Evolutionary conservation across 2,888 invertebrate genomes (phyloP).

Genomic region (Aspidiotus rigidus): DNA sequence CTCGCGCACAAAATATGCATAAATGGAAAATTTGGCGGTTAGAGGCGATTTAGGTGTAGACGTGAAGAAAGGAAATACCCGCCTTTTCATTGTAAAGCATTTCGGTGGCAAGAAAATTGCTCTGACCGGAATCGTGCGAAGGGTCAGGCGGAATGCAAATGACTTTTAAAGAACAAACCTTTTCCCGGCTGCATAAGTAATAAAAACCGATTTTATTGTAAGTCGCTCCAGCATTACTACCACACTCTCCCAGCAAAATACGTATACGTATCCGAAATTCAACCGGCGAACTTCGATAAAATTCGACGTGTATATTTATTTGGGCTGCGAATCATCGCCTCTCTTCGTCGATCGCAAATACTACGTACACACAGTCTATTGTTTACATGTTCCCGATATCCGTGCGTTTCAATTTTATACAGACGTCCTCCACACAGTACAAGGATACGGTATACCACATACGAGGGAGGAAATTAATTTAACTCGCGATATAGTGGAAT

Average conservation of each 20-base stretch:
- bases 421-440: too few species aligned
- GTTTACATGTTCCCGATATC: too few species aligned
- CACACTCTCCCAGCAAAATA: background rate
- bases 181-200: constrained; percentile 30
- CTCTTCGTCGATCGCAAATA: too few species aligned
- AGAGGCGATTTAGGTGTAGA: constrained; percentile 32
- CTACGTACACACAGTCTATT: too few species aligned
- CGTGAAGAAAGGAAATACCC: constrained; percentile 31
- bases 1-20: constrained; percentile 28
- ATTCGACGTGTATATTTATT: constrained; percentile 31
- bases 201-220: constrained; percentile 33
- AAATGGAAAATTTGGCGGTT: constrained; percentile 30
- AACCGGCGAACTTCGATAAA: constrained; percentile 26
- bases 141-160: constrained; percentile 34
- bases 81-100: constrained; percentile 33
- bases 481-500: too few species aligned
- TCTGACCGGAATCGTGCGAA: constrained; percentile 32
- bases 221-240: constrained; percentile 24
- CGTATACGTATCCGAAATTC: too few species aligned
- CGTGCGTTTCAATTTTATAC: too few species aligned
- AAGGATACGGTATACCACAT: too few species aligned
- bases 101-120: constrained; percentile 30
- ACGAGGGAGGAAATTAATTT: too few species aligned
- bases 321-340: background rate
- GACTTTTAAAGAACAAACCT: constrained; percentile 34